Conservation (phyloP, 2,113 vertebrate genomes). For the Donacobius atricapilla region DNA sequence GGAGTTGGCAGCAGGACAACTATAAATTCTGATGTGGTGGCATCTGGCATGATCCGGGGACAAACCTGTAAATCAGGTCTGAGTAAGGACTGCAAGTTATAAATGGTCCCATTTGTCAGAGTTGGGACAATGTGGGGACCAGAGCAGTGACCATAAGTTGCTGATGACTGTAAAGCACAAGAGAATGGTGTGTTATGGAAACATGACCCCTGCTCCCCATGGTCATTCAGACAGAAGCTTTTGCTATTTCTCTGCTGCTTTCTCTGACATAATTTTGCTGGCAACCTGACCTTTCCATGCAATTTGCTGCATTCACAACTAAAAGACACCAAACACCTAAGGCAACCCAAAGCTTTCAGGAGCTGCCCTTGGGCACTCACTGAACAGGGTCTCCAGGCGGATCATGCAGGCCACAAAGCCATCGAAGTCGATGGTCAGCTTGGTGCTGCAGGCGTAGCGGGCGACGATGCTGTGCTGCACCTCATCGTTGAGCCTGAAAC, state of each 20-base stretch:
- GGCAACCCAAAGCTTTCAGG: neutral
- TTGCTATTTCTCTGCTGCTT: neutral
- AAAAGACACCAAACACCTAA: neutral
- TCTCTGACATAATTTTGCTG: neutral
- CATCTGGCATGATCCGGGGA: neutral
- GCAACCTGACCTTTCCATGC: neutral
- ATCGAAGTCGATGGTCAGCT: conserved; percentile 83
- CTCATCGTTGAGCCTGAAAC: conserved; percentile 81
- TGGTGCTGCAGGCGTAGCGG: conserved; percentile 66
- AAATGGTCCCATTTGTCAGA: neutral
- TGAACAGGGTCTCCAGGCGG: conserved; percentile 86
- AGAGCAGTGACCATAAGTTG: neutral
- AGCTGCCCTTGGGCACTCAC: conserved; percentile 69
- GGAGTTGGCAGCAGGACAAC: neutral
- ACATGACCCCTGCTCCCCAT: rapidly evolving
- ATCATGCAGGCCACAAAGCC: conserved; percentile 85
- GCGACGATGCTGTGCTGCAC: conserved; percentile 80
- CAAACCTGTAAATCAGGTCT: neutral
- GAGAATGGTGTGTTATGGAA: neutral
- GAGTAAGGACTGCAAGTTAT: neutral
- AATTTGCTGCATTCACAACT: neutral
- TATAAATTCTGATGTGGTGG: neutral
- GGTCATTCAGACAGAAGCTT: neutral
- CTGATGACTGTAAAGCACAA: neutral
- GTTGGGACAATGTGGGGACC: neutral